Base-by-base conservation (phyloP, 2,113 vertebrate genomes). In the Rostratula benghalensis region DNA sequence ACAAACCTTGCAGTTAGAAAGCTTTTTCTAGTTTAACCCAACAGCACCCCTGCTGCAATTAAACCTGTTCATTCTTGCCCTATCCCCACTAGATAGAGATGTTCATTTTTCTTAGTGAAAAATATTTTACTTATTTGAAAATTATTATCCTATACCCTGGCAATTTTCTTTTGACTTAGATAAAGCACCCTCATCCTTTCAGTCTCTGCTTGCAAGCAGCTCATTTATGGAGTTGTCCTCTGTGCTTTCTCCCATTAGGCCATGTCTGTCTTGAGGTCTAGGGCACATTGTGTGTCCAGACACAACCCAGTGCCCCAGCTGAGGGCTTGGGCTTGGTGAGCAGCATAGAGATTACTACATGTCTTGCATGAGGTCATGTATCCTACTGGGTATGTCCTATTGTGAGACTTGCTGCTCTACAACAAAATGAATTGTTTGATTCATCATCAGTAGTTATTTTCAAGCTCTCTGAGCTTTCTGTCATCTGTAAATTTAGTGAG, bases 61-160 rank as follows among this genome's bases (percentile, higher is more conserved):
- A 95, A 91, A 60, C 93, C 46, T 97, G 93, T 70, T 92, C 35
- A 4, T 87, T 94, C 91, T 90, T 93, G 91, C 68, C 63, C 50
- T 64, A 20, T 54, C n/a, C 43, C 14, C 4, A 67, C 21, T 1
- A 92, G 68, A 78, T 0, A 83, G 24, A 87, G 43, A 76, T 64
- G 30, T 51, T 86, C 59, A 24, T 50, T 78, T 63, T 86, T 57
- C 51, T 60, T 51, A 87, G 23, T 10, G 30, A 86, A 89, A 18
- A 77, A 56, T 33, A 39, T 87, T 84, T 78, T 68, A 70, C 27
- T 1, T 78, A 54, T 41, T 92, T 92, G 50, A 82, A 90, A 92
- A 82, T 83, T 21, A 76, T 70, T 86, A 64, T 75, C 23, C 33
- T 43, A 1, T 78, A 91, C 35, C 75, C 33, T 79, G 76, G 30